These are phyloP conservation scores for Exephanes ischioxanthus DNA, from an alignment of 2,888 invertebrate genomes.

Conservation along the genomic window DNA sequence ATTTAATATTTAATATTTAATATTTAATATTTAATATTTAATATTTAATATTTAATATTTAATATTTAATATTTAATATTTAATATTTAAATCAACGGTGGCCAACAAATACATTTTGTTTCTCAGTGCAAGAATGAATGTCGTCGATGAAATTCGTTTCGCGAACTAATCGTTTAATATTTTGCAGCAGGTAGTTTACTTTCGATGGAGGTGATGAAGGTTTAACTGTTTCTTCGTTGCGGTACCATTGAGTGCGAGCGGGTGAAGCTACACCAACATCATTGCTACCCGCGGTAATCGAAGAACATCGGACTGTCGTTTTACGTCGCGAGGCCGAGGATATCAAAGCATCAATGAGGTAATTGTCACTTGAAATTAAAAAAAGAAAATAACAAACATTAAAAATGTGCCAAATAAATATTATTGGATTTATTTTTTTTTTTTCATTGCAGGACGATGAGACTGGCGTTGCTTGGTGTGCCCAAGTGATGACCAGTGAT, in stretches of 20 bases:
- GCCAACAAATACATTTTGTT: no score
- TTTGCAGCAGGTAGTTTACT: constrained; percentile 80
- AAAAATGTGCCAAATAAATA: constrained; percentile 19
- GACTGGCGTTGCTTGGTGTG: constrained; percentile 82
- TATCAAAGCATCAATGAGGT: constrained; percentile 73
- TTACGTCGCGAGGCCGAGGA: constrained; percentile 62
- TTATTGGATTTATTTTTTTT: constrained; percentile 10
- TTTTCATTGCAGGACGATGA: constrained; percentile 77
- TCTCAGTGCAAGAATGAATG: neutral
- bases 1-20: no score
- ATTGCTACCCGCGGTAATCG: constrained; percentile 65
- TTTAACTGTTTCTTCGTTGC: constrained; percentile 70
- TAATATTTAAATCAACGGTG: no score
- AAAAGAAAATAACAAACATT: constrained; percentile 11
- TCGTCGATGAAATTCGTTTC: neutral
- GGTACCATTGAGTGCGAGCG: constrained; percentile 72
- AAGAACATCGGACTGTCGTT: constrained; percentile 44
- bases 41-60: no score
- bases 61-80: no score
- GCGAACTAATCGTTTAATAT: constrained; percentile 35
- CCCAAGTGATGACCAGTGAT: constrained; percentile 82
- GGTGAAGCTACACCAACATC: constrained; percentile 71
- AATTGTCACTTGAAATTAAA: constrained; percentile 14
- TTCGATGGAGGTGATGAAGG: constrained; percentile 80
- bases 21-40: no score